Evolutionary conservation across 2,888 invertebrate genomes (phyloP), one percentile per base, ranked within the genome.

Genomic region (Callyntrura sp.): DNA sequence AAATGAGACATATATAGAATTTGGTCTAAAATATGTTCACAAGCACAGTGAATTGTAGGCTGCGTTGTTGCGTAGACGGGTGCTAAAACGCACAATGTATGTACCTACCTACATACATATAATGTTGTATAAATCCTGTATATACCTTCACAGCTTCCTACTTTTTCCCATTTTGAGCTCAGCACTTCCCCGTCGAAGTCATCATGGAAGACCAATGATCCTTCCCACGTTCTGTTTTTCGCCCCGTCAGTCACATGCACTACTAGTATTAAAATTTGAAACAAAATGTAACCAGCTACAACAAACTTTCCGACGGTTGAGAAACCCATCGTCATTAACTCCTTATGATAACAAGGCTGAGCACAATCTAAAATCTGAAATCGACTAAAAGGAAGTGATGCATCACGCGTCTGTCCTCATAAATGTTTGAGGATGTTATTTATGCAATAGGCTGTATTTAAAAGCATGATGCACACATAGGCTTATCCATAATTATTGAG

Each of bases 91-190:
- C n/a, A n/a, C n/a, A n/a, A n/a, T n/a, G n/a, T n/a, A n/a, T n/a
- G n/a, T n/a, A n/a, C n/a, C n/a, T n/a, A n/a, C n/a, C n/a, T n/a
- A n/a, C n/a, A n/a, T n/a, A n/a, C n/a, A n/a, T n/a, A n/a, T n/a
- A n/a, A n/a, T n/a, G n/a, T n/a, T n/a, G n/a, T n/a, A n/a, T n/a
- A n/a, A n/a, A n/a, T n/a, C n/a, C n/a, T n/a, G n/a, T n/a, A n/a
- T n/a, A 20, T 86, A 92, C 92, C 93, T 70, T 83, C 82, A 79
- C 93, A 93, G 20, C 81, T 90, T 4, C 88, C 90, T 25, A 91
- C 90, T 25, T 35, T 82, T 45, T 91, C 91, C 93, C 93, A 93
- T 28, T 85, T 82, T 4, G 79, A 78, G 28, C 43, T 62, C 11
- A 92, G 43, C 4, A 23, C 48, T 12, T 85, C 76, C 11, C 91